Conservation (phyloP, 2,113 vertebrate species). For the Hymenochirus boettgeri region DNA sequence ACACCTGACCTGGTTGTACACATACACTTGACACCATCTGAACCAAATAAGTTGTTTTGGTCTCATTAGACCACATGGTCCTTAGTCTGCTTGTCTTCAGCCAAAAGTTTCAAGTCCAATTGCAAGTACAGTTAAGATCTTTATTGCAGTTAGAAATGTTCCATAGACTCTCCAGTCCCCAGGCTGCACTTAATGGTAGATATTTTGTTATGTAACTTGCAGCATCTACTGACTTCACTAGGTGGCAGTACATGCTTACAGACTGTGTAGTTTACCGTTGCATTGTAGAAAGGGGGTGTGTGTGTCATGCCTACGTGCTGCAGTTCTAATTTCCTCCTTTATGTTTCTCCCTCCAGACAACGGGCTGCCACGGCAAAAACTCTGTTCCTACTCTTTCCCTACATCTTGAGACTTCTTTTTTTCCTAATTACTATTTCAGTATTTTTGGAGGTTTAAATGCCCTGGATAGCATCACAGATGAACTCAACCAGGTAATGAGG, state of each 20-base stretch:
- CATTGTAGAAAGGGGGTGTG: conserved; percentile 12
- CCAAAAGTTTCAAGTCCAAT: too few relatives aligned
- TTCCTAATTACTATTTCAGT: background rate
- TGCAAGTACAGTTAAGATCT: too few relatives aligned
- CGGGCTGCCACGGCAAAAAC: background rate
- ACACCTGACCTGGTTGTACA: too few relatives aligned
- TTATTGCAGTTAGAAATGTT: too few relatives aligned
- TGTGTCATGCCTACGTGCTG: conserved; percentile 35
- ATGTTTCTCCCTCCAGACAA: conserved; percentile 24
- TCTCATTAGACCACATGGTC: too few relatives aligned
- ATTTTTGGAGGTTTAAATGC: conserved; percentile 20
- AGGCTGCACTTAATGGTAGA: too few relatives aligned
- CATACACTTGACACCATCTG: too few relatives aligned
- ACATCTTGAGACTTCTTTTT: background rate
- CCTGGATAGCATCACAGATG: conserved; percentile 29
- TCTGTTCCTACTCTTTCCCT: background rate
- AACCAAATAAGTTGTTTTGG: too few relatives aligned
- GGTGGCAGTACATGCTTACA: conserved; percentile 4
- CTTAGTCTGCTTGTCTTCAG: too few relatives aligned
- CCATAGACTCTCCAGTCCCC: too few relatives aligned
- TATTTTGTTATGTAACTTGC: background rate
- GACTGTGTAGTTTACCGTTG: background rate
- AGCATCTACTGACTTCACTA: conserved; percentile 15
- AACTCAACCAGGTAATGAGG: conserved; percentile 26
- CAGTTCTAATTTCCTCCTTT: conserved; percentile 27